Conservation (phyloP, 37 sponge, comb jelly and placozoan genomes). For the Aphrocallistes beatrix region DNA sequence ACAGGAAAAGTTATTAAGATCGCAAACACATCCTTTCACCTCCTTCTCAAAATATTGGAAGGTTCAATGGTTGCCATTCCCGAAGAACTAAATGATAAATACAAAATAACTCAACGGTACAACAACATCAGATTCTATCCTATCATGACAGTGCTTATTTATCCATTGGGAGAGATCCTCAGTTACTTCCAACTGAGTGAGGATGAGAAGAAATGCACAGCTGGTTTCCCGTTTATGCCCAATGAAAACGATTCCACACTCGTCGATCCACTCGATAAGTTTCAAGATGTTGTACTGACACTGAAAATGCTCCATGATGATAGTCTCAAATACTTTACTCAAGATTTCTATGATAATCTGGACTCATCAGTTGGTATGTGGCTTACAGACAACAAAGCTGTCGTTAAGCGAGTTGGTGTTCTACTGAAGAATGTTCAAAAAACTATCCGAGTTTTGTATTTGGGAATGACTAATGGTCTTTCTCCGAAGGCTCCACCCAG, state of each 20-base stretch:
- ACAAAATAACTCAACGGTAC: not conserved
- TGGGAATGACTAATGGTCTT: not conserved
- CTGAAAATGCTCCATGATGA: not conserved
- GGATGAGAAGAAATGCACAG: not conserved
- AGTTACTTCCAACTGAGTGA: not conserved
- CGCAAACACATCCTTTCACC: not conserved
- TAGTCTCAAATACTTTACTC: not conserved
- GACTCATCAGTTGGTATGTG: not conserved
- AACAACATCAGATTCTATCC: conserved; percentile 4
- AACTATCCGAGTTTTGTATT: not conserved
- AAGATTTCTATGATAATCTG: not conserved
- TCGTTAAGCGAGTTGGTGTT: not conserved
- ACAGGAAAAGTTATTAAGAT: not conserved
- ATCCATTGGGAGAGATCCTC: not conserved
- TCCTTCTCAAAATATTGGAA: not conserved
- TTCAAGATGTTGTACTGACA: not conserved
- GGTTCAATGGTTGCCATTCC: not conserved
- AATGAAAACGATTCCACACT: not conserved
- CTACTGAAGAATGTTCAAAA: not conserved
- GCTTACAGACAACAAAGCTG: not conserved
- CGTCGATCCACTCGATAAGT: not conserved
- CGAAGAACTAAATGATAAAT: not conserved
- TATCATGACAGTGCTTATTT: not conserved
- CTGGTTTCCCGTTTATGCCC: not conserved
- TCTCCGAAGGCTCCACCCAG: not conserved